phyloP scores from a whole-genome alignment of 2,797 vertebrate genomes.

The Sylvia borin region DNA sequence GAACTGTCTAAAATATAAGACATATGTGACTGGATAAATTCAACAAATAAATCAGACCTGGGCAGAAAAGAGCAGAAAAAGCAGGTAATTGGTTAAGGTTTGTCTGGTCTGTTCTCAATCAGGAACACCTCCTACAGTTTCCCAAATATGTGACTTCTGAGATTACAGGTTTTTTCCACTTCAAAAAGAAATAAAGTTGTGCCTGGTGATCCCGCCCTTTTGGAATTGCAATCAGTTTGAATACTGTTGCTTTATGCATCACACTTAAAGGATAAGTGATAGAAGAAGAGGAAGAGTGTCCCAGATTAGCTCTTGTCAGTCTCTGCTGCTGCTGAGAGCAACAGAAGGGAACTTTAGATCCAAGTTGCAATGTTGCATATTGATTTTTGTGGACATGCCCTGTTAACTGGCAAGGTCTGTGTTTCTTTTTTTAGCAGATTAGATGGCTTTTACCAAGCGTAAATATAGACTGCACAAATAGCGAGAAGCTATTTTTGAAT shows the following conservation, averaged over 20 bases:
- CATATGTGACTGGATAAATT: not conserved
- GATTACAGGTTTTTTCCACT: not conserved
- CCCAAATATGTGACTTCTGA: not conserved
- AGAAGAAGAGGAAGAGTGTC: not conserved
- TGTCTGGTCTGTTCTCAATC: not conserved
- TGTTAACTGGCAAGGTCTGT: not conserved
- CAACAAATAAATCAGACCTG: not conserved
- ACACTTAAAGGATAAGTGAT: not conserved
- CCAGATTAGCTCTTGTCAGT: not conserved
- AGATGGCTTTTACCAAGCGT: conserved; percentile 29
- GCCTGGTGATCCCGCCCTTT: not conserved
- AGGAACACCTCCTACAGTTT: not conserved
- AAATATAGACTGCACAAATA: conserved; percentile 52
- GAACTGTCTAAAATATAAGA: not conserved
- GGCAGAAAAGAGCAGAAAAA: not conserved
- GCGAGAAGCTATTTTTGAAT: conserved; percentile 54
- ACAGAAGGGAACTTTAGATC: not conserved
- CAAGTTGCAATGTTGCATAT: not conserved
- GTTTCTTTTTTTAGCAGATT: conserved; percentile 43
- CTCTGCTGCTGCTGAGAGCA: not conserved
- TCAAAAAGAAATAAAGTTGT: not conserved
- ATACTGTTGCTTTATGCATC: not conserved
- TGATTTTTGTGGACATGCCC: conserved; percentile 1
- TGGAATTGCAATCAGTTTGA: not conserved
- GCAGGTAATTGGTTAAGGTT: not conserved